Conservation (phyloP, 2,113 vertebrate species). For the Catharus minimus region DNA sequence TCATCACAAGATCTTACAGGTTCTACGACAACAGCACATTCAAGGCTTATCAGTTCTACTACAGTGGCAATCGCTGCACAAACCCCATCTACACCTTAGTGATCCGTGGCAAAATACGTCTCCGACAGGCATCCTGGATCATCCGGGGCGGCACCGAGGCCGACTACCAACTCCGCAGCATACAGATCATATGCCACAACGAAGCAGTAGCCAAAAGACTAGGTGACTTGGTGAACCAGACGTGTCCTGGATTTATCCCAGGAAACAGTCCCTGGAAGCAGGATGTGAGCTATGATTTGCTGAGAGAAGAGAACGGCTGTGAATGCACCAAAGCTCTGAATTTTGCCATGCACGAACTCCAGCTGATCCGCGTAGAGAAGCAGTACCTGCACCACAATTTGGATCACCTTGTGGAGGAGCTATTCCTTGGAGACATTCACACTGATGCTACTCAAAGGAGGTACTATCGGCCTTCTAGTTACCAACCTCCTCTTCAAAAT, state of each 20-base stretch:
- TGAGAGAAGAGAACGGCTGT: constrained; percentile 82
- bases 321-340: constrained; percentile 88
- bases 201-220: constrained; percentile 78
- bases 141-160: constrained; percentile 93
- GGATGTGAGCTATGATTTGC: constrained; percentile 81
- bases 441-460: constrained; percentile 88
- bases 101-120: constrained; percentile 85
- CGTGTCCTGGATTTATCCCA: constrained; percentile 78
- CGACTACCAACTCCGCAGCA: constrained; percentile 86
- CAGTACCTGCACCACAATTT: constrained; percentile 89
- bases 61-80: constrained; percentile 83
- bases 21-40: constrained; percentile 92
- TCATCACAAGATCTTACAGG: constrained; percentile 92
- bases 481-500: constrained; percentile 92
- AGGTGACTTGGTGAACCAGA: constrained; percentile 80
- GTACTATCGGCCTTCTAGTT: constrained; percentile 92
- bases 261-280: constrained; percentile 77
- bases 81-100: constrained; percentile 83
- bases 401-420: constrained; percentile 92
- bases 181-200: constrained; percentile 86
- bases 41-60: constrained; percentile 88
- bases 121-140: constrained; percentile 95
- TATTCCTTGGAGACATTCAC: constrained; percentile 93
- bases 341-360: constrained; percentile 95
- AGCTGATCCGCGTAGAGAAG: constrained; percentile 92